Evolutionary conservation across 1,140 invertebrate species (phyloP).

Genomic region (Aleiodes sp.): DNA sequence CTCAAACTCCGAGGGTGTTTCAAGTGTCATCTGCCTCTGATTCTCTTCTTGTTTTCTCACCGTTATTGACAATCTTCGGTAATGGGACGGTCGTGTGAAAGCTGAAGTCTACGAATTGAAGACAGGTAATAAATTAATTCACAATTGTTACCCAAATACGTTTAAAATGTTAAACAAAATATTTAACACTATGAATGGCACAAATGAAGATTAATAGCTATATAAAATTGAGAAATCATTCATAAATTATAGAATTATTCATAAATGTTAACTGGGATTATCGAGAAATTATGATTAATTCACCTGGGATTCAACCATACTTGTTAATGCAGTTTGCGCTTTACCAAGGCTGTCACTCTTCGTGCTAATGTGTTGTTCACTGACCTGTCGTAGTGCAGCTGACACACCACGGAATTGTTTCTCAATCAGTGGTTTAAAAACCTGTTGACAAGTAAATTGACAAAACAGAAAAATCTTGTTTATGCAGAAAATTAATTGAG

Average conservation of each 20-base stretch:
- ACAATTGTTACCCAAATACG: too few relatives aligned
- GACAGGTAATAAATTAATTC: too few relatives aligned
- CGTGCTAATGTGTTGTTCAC: constrained; percentile 23
- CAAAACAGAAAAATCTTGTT: constrained; percentile 22
- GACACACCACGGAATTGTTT: constrained; percentile 59
- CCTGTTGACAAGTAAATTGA: constrained; percentile 52
- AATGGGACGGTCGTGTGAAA: constrained; percentile 68
- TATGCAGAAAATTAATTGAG: constrained; percentile 46
- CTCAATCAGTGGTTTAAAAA: constrained; percentile 65
- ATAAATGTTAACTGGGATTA: too few relatives aligned
- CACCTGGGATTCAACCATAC: constrained; percentile 40
- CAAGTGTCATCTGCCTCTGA: constrained; percentile 5
- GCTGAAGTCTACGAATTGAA: constrained; percentile 45
- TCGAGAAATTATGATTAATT: too few relatives aligned
- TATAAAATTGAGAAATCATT: too few relatives aligned
- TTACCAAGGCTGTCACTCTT: constrained; percentile 28
- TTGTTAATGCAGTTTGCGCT: constrained; percentile 29
- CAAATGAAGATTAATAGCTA: too few relatives aligned
- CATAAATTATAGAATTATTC: too few relatives aligned
- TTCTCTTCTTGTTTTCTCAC: constrained; percentile 29
- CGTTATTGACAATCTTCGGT: constrained; percentile 65
- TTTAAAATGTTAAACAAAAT: too few relatives aligned
- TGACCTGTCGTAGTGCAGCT: constrained; percentile 33
- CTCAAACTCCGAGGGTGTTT: neutral
- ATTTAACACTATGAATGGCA: too few relatives aligned